Conservation (phyloP, 2,888 invertebrate species). For the Philhelius pedissequus region DNA sequence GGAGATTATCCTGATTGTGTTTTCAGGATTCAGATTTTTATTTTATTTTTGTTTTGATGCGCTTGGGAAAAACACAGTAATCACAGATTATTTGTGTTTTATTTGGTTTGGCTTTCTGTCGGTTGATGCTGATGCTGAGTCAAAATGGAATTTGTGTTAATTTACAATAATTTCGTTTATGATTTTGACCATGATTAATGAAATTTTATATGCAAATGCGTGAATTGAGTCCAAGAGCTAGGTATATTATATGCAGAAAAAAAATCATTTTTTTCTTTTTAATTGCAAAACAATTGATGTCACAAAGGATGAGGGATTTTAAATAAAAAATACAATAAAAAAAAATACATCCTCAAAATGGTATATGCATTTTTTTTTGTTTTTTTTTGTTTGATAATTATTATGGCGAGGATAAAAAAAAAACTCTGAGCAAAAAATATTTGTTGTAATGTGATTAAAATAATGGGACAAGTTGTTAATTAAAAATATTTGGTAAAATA, state of each 20-base stretch:
- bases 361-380: neutral
- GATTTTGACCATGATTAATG: conserved; percentile 68
- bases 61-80: conserved; percentile 36
- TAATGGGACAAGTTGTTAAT: conserved; percentile 58
- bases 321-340: neutral
- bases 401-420: neutral
- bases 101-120: neutral
- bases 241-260: neutral
- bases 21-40: neutral
- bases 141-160: conserved; percentile 56
- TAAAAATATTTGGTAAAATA: conserved; percentile 59
- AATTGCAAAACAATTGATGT: conserved; percentile 64
- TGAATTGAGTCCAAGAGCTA: conserved; percentile 37
- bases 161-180: conserved; percentile 67
- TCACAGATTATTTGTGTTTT: conserved; percentile 46
- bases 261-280: conserved; percentile 29
- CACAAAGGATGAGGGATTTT: conserved; percentile 30
- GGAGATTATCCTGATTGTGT: conserved; percentile 55
- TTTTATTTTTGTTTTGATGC: neutral
- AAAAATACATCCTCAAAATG: neutral
- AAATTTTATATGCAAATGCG: conserved; percentile 65
- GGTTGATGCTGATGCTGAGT: conserved; percentile 24
- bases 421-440: conserved; percentile 16
- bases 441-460: conserved; percentile 67
- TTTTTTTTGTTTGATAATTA: neutral